phyloP scores from a whole-genome alignment of 37 sponge, comb jelly and placozoan species.

The Diacarnus erythraeanus region DNA sequence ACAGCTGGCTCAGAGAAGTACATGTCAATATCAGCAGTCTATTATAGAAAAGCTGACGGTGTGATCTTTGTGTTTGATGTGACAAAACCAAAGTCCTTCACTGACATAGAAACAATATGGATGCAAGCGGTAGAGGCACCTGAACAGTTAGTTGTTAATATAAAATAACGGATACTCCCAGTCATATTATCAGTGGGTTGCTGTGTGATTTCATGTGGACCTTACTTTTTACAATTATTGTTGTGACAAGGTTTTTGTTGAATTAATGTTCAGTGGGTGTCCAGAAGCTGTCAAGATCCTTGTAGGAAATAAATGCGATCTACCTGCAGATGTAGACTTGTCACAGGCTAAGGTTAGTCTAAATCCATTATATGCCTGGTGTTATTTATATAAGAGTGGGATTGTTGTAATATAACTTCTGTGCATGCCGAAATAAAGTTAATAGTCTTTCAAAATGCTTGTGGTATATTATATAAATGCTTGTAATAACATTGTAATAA shows the following conservation, averaged over 20 bases:
- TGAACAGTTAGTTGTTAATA: slow-evolving; percentile 36
- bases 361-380: no score
- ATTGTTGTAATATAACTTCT: no score
- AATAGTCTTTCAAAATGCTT: no score
- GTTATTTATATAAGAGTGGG: no score
- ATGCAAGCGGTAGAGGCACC: slow-evolving; percentile 64
- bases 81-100: slow-evolving; percentile 59
- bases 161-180: not conserved
- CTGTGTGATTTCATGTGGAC: not conserved
- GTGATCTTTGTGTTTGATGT: slow-evolving; percentile 79
- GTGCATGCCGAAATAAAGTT: no score
- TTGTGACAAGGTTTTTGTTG: not conserved
- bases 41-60: slow-evolving; percentile 82
- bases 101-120: slow-evolving; percentile 72
- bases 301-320: slow-evolving; percentile 69
- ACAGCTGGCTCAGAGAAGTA: slow-evolving; percentile 87
- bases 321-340: slow-evolving; percentile 55
- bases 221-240: not conserved
- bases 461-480: not conserved
- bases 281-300: slow-evolving; percentile 69
- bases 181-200: no score
- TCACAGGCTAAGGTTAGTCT: slow-evolving; percentile 50
- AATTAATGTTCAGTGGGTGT: slow-evolving; percentile 48
- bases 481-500: not conserved
- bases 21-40: slow-evolving; percentile 79